A percentile compares a stretch with the other conserved stretches of the same genome.
Evolutionary conservation across 2,888 invertebrate genomes (phyloP).

Genomic region (Scelioninae gen. 1): DNA sequence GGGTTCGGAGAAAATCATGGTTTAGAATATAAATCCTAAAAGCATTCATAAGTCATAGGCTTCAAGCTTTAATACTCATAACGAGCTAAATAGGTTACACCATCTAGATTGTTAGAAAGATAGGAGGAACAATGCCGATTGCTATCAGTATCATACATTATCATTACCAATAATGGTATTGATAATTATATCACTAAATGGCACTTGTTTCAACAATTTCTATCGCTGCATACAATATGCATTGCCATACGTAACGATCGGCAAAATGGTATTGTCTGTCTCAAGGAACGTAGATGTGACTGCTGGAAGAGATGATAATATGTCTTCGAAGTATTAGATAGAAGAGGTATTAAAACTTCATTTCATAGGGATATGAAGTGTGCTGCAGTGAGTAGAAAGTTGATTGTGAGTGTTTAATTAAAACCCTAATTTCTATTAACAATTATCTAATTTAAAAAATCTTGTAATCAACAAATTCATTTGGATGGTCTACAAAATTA

Average conservation of each 20-base stretch:
- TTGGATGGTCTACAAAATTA: no score
- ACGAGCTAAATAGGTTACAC: slow-evolving; percentile 49
- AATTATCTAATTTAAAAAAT: background rate
- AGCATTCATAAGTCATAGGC: slow-evolving; percentile 46
- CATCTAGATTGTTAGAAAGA: slow-evolving; percentile 51
- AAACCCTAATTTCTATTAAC: background rate
- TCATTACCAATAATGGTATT: slow-evolving; percentile 56
- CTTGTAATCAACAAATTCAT: no score
- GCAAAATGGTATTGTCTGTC: slow-evolving; percentile 42
- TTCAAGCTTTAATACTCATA: slow-evolving; percentile 43
- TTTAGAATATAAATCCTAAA: slow-evolving; percentile 40
- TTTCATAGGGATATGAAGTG: slow-evolving; percentile 19
- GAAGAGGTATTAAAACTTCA: slow-evolving; percentile 20
- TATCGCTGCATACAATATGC: slow-evolving; percentile 38
- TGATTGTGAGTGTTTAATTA: background rate
- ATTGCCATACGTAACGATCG: slow-evolving; percentile 28
- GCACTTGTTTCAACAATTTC: slow-evolving; percentile 53
- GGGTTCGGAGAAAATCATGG: background rate
- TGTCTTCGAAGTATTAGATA: slow-evolving; percentile 12
- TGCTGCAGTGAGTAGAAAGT: slow-evolving; percentile 25
- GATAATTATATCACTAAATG: slow-evolving; percentile 56
- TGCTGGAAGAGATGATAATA: slow-evolving; percentile 14
- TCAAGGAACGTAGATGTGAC: slow-evolving; percentile 14
- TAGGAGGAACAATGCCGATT: slow-evolving; percentile 58
- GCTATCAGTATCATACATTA: slow-evolving; percentile 47